Percentiles rank a stretch among this genome's conserved stretches.
Evolutionary conservation across 2,888 invertebrate genomes (phyloP).

Genomic region (Calephelis perditalis): DNA sequence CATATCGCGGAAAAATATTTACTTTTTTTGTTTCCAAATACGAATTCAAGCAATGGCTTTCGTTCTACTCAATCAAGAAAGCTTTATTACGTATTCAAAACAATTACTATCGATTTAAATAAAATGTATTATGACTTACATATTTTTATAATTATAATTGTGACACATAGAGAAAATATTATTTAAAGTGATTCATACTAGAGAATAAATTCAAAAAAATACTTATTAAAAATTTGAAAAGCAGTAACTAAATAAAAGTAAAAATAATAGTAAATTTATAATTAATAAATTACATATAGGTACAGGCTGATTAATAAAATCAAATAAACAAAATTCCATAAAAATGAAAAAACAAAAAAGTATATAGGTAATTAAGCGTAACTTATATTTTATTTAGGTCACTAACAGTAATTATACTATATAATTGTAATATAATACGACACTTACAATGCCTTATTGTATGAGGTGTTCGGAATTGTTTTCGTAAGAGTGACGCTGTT

Average conservation of each 20-base stretch:
- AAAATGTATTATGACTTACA: background rate
- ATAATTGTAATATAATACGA: background rate
- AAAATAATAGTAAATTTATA: no score
- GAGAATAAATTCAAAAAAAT: no score
- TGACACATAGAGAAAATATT: no score
- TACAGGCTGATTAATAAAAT: no score
- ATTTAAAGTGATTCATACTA: no score
- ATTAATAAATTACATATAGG: no score
- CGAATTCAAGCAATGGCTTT: conserved; percentile 19
- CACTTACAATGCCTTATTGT: conserved; percentile 63
- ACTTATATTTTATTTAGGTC: background rate
- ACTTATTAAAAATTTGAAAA: no score
- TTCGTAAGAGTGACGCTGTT: conserved; percentile 66
- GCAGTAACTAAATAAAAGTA: no score
- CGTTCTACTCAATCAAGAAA: background rate
- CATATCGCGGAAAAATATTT: conserved; percentile 59
- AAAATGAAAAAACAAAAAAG: no score
- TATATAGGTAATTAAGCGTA: no score
- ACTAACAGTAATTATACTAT: background rate
- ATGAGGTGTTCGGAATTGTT: conserved; percentile 61
- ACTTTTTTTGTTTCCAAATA: conserved; percentile 29
- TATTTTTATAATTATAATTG: no score
- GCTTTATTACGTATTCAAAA: background rate
- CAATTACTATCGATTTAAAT: background rate
- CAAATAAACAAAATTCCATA: no score